phyloP scores from a whole-genome alignment of 2,113 vertebrate genomes.

The Zosterops hypoxanthus region DNA sequence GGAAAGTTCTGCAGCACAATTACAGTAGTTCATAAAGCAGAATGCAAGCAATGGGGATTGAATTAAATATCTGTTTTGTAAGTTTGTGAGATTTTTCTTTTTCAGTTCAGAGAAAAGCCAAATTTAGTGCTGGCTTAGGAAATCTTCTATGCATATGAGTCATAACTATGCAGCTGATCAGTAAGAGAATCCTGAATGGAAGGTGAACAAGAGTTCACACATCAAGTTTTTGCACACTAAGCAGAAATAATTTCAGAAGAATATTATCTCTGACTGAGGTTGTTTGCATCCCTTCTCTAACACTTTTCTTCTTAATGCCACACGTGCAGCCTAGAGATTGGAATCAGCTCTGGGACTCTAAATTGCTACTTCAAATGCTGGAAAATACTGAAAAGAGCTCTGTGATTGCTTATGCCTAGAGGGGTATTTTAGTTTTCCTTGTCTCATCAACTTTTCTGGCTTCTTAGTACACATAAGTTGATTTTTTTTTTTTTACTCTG shows the following conservation, averaged over 20 bases:
- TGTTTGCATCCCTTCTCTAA: not conserved
- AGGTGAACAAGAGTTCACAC: conserved; percentile 43
- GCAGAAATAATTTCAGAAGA: conserved; percentile 28
- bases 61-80: not conserved
- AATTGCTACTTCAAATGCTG: conserved; percentile 59
- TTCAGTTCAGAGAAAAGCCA: not conserved
- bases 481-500: conserved; percentile 32
- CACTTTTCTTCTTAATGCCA: conserved; percentile 28
- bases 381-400: conserved; percentile 34
- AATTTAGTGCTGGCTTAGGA: not conserved
- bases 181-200: not conserved
- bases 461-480: not conserved
- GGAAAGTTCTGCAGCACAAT: not conserved
- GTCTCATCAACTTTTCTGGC: conserved; percentile 51
- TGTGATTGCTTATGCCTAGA: conserved; percentile 41
- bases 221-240: not conserved
- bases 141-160: not conserved
- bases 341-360: conserved; percentile 41
- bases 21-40: not conserved
- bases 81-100: not conserved
- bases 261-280: not conserved
- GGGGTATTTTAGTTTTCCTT: conserved; percentile 17
- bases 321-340: conserved; percentile 14
- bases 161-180: conserved; percentile 3
- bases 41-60: not conserved